Evolutionary conservation across 2,888 invertebrate genomes (phyloP), one percentile per base, ranked within the genome.

Genomic region (Acleris laterana): DNA sequence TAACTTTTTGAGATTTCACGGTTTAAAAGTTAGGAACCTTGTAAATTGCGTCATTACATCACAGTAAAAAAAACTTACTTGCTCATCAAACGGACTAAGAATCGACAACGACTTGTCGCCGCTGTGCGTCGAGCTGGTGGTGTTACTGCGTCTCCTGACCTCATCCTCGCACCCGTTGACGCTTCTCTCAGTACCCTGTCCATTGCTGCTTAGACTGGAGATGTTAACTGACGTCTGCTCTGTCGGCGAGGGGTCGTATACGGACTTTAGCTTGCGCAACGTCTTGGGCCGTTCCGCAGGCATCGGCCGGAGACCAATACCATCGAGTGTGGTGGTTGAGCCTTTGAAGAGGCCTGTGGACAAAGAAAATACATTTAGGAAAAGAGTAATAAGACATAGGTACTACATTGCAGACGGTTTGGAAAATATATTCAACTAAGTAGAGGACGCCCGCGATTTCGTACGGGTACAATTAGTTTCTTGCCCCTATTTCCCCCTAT

Each of bases 81-180:
- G 93, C 83, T 98, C 98, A 92, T 98, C 97, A 87, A 98, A 98
- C 3, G 98, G 97, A 82, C 97, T 97, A 75, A 98, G 94, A 74
- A 97, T 93, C 56, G 93, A 93, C 70, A 93, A 78, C 28, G 93
- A 92, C 77, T 93, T 93, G 69, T 93, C 93, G 22, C 86, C 89
- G 60, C 90, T 93, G 63, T 88, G 90, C 55, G 85, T 93, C 16
- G 89, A 89, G 53, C 87, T 88, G 62, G 85, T 90, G 13, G 89
- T 93, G 48, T 90, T 92, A 68, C 89, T 93, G 46, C 89, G 77
- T 70, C 90, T 81, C 59, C 90, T 83, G 72, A 94, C 93, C 75
- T 94, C 94, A 22, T 94, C 94, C 28, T 93, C 93, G 48, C 88
- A 82, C 17, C 90, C 91, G 71, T 90, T 90, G 78, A 84, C 61